Evolutionary conservation across 2,113 vertebrate species (phyloP).

Genomic region (Athene noctua): DNA sequence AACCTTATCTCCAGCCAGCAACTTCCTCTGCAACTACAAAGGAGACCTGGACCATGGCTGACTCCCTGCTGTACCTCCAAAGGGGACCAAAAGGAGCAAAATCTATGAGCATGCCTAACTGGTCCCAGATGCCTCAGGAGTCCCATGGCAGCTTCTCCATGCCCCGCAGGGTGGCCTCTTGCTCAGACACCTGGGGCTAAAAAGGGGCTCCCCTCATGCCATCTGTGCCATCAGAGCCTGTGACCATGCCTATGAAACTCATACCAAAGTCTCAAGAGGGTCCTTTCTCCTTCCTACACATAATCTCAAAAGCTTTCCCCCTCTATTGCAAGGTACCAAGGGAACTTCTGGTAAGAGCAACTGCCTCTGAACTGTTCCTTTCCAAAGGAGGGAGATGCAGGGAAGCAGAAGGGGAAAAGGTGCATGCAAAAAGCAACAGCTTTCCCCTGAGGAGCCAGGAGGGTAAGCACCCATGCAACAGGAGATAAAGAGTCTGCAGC

Average conservation of each 20-base stretch:
- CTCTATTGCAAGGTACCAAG: not conserved
- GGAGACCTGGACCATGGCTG: not conserved
- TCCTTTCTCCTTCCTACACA: not conserved
- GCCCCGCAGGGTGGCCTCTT: not conserved
- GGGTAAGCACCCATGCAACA: not conserved
- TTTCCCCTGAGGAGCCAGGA: accelerated
- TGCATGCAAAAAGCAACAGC: accelerated
- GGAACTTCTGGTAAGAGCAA: not conserved
- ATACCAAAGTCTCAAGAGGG: not conserved
- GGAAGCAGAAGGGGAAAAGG: not conserved
- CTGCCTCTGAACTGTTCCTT: not conserved
- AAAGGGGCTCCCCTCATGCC: not conserved
- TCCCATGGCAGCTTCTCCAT: not conserved
- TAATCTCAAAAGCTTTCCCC: not conserved
- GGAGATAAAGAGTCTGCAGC: not conserved
- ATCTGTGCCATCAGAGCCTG: not conserved
- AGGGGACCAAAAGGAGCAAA: not conserved
- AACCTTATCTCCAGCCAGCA: conserved; percentile 46
- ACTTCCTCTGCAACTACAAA: conserved; percentile 54
- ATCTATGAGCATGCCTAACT: not conserved
- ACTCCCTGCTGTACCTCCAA: not conserved
- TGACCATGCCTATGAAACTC: not conserved
- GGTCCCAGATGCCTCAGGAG: not conserved
- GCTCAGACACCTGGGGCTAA: not conserved
- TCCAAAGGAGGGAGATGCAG: not conserved